Evolutionary conservation across 2,797 vertebrate species (phyloP).

Genomic region (Phoebastria nigripes): DNA sequence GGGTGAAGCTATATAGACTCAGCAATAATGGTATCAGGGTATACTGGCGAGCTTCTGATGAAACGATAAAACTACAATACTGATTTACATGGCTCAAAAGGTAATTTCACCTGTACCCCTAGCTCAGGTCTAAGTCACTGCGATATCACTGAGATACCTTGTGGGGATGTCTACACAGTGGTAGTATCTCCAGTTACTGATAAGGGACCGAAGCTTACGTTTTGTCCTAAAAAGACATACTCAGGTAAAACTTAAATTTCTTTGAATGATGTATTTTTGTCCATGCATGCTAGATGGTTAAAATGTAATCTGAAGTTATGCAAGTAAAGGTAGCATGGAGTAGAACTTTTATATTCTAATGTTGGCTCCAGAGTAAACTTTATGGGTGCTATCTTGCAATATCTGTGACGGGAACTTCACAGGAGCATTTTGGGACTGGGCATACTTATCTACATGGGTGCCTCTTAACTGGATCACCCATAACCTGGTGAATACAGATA

Average conservation of each 20-base stretch:
- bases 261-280: not conserved
- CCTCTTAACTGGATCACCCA: not conserved
- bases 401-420: not conserved
- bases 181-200: constrained; percentile 80
- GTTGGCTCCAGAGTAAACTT: not conserved
- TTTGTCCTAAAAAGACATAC: constrained; percentile 87
- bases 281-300: not conserved
- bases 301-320: not conserved
- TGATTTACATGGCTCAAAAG: constrained; percentile 75
- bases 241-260: constrained; percentile 78
- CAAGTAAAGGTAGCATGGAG: not conserved
- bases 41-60: constrained; percentile 77
- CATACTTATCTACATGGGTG: not conserved
- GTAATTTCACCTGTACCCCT: constrained; percentile 82
- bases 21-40: constrained; percentile 80
- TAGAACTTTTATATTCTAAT: not conserved
- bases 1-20: constrained; percentile 82
- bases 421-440: not conserved
- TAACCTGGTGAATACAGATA: not conserved
- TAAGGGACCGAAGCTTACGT: constrained; percentile 76
- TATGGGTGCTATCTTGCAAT: not conserved
- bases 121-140: constrained; percentile 77
- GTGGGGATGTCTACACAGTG: constrained; percentile 83
- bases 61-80: constrained; percentile 72
- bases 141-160: constrained; percentile 76